Base-by-base conservation (phyloP, 2,797 vertebrate genomes). In the Gymnopithys bicolor region DNA sequence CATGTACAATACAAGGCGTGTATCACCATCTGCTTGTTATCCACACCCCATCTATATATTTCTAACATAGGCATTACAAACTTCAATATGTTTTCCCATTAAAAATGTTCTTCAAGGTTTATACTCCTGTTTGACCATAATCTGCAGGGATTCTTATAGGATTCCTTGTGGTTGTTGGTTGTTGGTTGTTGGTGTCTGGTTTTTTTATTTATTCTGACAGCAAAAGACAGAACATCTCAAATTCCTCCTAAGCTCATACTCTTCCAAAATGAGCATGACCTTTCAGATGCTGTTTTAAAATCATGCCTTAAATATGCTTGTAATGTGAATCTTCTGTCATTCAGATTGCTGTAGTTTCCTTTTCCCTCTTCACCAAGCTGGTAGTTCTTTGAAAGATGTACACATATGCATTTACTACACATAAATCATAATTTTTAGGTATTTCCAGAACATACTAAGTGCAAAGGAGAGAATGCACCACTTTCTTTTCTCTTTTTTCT, bases 271-370 rank as follows among this genome's bases (percentile, higher is more conserved):
- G 27, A 83, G 77, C 10, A 12, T 37, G 73, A 71, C 25, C 59
- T 80, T 87, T 92, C 37, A 37, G 16, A 56, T 28, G 22, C 22
- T 28, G 73, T 62, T 92, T 90, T 12, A 52, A 83, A 93, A 80
- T 52, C 3, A 6, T 33, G 41, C 13, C 14, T 80, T 83, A 51
- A 21, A 85, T 76, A 64, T 85, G 45, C 25, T 82, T 77, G n/a
- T 45, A 66, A 88, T n/a, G 46, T 76, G 73, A 88, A 83, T 73
- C 55, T 43, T 39, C 68, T 45, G 19, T 45, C 32, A 3, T 62
- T 88, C 73, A 69, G 33, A 69, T 63, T 52, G 37, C 21, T 85
- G n/a, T 62, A 53, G 19, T 49, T 93, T 86, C 24, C 59, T 53
- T 92, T 82, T 78, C 81, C 32, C 35, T 84, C 39, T 24, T 60